phyloP scores from a whole-genome alignment of 2,113 vertebrate genomes.

The Platysternon megacephalum region DNA sequence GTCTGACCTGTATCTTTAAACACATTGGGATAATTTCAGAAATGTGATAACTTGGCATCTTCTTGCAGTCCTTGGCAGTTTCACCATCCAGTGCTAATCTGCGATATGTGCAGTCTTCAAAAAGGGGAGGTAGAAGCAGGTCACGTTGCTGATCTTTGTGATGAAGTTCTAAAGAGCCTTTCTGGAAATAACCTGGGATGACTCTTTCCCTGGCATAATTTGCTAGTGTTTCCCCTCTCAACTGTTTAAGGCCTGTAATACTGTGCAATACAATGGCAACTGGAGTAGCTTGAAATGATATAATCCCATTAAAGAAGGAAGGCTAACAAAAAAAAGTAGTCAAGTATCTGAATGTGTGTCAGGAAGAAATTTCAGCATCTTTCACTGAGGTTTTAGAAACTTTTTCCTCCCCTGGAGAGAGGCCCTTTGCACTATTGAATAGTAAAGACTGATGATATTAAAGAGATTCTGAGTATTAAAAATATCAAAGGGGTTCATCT shows the following conservation, averaged over 20 bases:
- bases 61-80: neutral
- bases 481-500: neutral
- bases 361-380: neutral
- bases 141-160: neutral
- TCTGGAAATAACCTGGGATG: neutral
- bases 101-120: neutral
- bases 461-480: neutral
- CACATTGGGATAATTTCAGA: neutral
- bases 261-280: neutral
- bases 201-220: neutral
- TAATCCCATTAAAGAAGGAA: neutral
- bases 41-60: neutral
- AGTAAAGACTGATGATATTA: neutral
- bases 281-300: neutral
- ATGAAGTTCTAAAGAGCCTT: neutral
- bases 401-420: neutral
- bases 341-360: neutral
- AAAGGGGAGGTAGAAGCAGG: neutral
- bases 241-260: neutral
- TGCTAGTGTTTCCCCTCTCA: neutral
- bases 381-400: neutral
- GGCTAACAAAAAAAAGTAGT: neutral
- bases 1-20: neutral
- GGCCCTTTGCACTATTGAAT: neutral
- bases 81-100: neutral